These are phyloP conservation scores for Butastur rufipennis DNA, from an alignment of 2,113 vertebrate genomes.

Conservation along the genomic window DNA sequence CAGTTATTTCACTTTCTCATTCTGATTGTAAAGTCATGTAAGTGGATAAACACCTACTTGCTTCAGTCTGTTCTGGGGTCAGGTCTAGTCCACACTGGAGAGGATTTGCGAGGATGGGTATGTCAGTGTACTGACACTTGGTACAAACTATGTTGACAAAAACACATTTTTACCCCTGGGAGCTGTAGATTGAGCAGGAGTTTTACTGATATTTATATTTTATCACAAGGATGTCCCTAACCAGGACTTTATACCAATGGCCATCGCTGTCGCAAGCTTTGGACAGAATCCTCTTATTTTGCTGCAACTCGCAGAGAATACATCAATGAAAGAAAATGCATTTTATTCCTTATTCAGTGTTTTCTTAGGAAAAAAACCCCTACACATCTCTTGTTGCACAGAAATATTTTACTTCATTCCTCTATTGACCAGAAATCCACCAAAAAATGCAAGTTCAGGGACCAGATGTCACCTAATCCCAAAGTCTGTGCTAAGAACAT, in stretches of 20 bases:
- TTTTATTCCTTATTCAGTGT: not conserved
- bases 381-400: not conserved
- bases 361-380: not conserved
- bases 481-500: slow-evolving; percentile 11
- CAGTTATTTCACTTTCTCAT: not conserved
- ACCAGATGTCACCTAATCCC: slow-evolving; percentile 43
- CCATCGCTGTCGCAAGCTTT: not conserved
- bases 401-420: not conserved
- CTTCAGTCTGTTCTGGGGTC: not conserved
- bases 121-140: not conserved
- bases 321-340: not conserved
- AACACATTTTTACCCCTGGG: not conserved
- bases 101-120: not conserved
- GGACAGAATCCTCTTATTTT: not conserved
- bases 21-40: not conserved
- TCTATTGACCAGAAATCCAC: not conserved
- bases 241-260: not conserved
- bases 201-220: not conserved
- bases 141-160: not conserved
- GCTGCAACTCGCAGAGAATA: not conserved
- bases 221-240: not conserved
- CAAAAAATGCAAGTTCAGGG: slow-evolving; percentile 13
- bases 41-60: not conserved
- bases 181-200: not conserved
- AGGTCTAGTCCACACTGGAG: not conserved